phyloP scores from a whole-genome alignment of 2,888 invertebrate genomes.

The Carterocephalus palaemon region DNA sequence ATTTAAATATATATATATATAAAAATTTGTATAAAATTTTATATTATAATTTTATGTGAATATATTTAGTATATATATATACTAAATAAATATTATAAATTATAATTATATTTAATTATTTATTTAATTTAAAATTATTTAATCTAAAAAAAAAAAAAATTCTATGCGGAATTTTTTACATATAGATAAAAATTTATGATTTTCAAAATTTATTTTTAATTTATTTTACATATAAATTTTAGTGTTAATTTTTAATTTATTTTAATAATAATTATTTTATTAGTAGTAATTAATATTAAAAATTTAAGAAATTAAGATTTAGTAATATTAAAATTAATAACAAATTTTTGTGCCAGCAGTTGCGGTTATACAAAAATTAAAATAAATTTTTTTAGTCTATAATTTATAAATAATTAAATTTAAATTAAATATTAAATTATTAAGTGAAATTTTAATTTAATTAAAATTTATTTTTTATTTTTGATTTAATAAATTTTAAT shows the following conservation, averaged over 20 bases:
- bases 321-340: slow-evolving; percentile 78
- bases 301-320: slow-evolving; percentile 81
- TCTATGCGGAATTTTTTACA: slow-evolving; percentile 42
- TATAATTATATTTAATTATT: slow-evolving; percentile 8
- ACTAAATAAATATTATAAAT: slow-evolving; percentile 28
- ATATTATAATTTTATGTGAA: no score
- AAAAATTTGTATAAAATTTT: no score
- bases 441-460: slow-evolving; percentile 80
- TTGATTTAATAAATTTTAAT: slow-evolving; percentile 64
- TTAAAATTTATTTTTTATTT: slow-evolving; percentile 50
- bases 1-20: slow-evolving; percentile 15
- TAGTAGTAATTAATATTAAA: slow-evolving; percentile 58
- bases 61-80: no score
- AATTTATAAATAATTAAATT: slow-evolving; percentile 37
- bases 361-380: slow-evolving; percentile 83
- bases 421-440: slow-evolving; percentile 65
- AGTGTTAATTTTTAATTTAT: slow-evolving; percentile 56
- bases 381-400: slow-evolving; percentile 67
- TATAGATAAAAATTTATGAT: slow-evolving; percentile 70
- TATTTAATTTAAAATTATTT: slow-evolving; percentile 37
- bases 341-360: slow-evolving; percentile 84
- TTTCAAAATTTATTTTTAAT: slow-evolving; percentile 66
- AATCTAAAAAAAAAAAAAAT: slow-evolving; percentile 60
- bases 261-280: slow-evolving; percentile 57
- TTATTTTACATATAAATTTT: slow-evolving; percentile 79